Evolutionary conservation across 2,113 vertebrate genomes (phyloP), one percentile per base, ranked within the genome.

Genomic region (Phodopus roborovskii): DNA sequence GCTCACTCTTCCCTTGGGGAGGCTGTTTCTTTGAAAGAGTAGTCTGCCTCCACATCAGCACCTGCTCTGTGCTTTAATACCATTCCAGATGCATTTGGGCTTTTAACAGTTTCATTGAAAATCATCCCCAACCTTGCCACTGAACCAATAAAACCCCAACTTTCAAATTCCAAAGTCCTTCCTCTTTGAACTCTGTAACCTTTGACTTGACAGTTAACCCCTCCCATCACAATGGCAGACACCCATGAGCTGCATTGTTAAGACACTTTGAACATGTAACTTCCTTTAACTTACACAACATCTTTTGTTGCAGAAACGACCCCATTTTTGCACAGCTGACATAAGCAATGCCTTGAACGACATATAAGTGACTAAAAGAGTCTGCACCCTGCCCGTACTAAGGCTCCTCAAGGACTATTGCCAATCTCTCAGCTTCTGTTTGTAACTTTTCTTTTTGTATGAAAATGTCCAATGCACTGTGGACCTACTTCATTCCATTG

Each of bases 111-210:
- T 56, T 92, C 96, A 48, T 85, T 68, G 17, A 88, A 89, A 78
- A 64, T 13, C 24, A 66, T 68, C 19, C 42, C 26, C 5, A 26
- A 30, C 60, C 97, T 5, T 20, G 19, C 8, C 17, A 75, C 2
- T 64, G 79, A 92, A 50, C 58, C 39, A 48, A 36, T 78, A 82
- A 90, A 90, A 74, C 56, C 24, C 19, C 6, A 79, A 88, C 45
- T 50, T 64, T 74, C 16, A 94, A 82, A 91, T 89, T 5, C 24
- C 22, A n/a, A 71, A 96, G 58, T 33, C 16, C 36, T 92, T 92
- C 19, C 85, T 83, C 20, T 92, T 50, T 88, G 81, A 89, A 78
- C 24, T 88, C 48, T 64, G 8, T 90, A 73, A 39, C 42, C 74
- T 85, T 92, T 68, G 71, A 70, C 8, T 28, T 1, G 7, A 88